A percentile compares a stretch with the other conserved stretches of the same genome.
phyloP scores from a whole-genome alignment of 2,888 invertebrate genomes.

The Drosophila kuntzei region DNA sequence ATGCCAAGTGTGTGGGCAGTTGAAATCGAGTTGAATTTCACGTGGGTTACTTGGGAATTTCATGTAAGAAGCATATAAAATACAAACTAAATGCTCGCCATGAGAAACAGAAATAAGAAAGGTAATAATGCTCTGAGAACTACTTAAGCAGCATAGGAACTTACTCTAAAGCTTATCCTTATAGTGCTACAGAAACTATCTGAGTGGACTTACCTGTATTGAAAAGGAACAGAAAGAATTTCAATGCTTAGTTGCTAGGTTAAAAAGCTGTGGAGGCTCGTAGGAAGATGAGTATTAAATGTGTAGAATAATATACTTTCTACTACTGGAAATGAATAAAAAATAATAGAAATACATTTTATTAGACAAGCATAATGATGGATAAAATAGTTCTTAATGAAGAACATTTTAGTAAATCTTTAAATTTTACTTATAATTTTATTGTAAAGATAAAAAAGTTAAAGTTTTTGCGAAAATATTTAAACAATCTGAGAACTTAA shows the following conservation, averaged over 20 bases:
- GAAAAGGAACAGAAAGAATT: no score
- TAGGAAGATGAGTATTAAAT: no score
- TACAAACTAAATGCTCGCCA: neutral
- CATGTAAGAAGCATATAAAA: conserved; percentile 5
- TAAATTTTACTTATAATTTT: neutral
- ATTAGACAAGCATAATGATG: no score
- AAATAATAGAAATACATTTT: no score
- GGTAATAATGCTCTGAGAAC: neutral
- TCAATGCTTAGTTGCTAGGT: no score
- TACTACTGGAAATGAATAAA: no score
- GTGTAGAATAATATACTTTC: no score
- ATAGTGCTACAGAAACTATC: neutral
- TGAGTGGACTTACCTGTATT: neutral
- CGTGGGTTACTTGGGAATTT: neutral
- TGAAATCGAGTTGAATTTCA: conserved; percentile 22
- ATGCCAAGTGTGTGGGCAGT: conserved; percentile 23
- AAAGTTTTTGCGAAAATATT: neutral
- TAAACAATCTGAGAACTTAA: neutral
- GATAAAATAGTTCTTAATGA: neutral
- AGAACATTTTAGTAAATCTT: no score
- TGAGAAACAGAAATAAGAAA: neutral
- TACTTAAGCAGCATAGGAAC: neutral
- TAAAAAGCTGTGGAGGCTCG: no score
- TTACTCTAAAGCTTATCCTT: neutral
- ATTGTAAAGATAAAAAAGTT: no score